Conservation (phyloP, 35 echinoderm and acorn worm genomes). For the Amphiura filiformis region DNA sequence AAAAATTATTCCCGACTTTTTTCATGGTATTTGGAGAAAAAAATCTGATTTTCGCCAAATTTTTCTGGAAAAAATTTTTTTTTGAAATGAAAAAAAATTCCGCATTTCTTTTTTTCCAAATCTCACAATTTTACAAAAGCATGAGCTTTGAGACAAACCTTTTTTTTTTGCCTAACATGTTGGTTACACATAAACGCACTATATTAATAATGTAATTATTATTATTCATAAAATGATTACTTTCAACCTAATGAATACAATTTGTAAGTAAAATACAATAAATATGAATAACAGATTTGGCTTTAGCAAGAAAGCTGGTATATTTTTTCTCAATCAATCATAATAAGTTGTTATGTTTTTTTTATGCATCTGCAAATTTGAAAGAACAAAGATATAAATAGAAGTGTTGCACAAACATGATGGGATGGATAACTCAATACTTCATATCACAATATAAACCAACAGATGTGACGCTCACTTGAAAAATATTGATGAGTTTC, state of each 20-base stretch:
- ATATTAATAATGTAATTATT: not conserved
- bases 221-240: not conserved
- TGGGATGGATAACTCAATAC: no score
- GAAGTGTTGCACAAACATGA: not conserved
- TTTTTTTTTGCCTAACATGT: no score
- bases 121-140: no score
- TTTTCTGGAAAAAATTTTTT: no score
- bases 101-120: no score
- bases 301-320: not conserved
- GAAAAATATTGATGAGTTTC: not conserved
- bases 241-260: not conserved
- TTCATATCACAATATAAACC: no score
- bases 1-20: no score
- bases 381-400: slow-evolving; percentile 1
- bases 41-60: no score
- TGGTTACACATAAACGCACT: not conserved
- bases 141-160: no score
- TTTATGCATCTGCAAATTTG: not conserved
- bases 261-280: not conserved
- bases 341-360: not conserved
- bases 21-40: no score
- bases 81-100: no score
- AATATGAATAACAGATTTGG: slow-evolving; percentile 2
- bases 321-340: not conserved
- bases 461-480: not conserved